Evolutionary conservation across 2,113 vertebrate genomes (phyloP), one percentile per base, ranked within the genome.

Genomic region (Sorex araneus): DNA sequence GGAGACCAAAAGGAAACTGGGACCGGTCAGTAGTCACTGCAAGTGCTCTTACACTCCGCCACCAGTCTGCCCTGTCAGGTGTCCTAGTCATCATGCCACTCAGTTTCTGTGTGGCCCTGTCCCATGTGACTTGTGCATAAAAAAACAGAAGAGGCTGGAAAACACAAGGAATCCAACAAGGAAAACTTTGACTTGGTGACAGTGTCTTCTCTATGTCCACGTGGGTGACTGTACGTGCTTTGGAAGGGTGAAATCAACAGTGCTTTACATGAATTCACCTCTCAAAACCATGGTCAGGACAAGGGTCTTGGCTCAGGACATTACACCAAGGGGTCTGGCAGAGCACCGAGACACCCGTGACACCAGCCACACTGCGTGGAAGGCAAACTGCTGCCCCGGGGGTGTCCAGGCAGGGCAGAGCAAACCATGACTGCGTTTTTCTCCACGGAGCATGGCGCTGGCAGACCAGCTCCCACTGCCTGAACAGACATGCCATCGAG

Each of bases 131-230:
- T 60, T 6, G 6, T 60, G 57, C 18, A 60, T 6, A 3, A 60
- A 54, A 70, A 34, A 93, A 70, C 45, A 10, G 91, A 66, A 47
- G 88, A 87, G 19, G 36, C 25, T 84, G 82, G 2, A 32, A 63
- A 80, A 78, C 67, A 3, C 11, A 87, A 73, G 9, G 18, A 67
- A 70, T 45, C 4, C 6, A 84, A 36, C 30, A 18, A 12, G 75
- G 13, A 80, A 70, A 16, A 47, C 60, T 75, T 36, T 4, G 3
- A 43, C 25, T 57, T 47, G 11, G 54, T 6, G 50, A 74, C 57
- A 77, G 18, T 3, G 8, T 70, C 43, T 60, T 21, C 80, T 57
- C 40, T 69, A 25, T 57, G 7, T 28, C 8, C 57, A 28, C 91
- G 34, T 5, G 34, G 30, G 16, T 3, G 28, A 50, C 32, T 4